These are phyloP conservation scores for Scytalopus superciliaris DNA, from an alignment of 2,113 vertebrate genomes.

Conservation along the genomic window DNA sequence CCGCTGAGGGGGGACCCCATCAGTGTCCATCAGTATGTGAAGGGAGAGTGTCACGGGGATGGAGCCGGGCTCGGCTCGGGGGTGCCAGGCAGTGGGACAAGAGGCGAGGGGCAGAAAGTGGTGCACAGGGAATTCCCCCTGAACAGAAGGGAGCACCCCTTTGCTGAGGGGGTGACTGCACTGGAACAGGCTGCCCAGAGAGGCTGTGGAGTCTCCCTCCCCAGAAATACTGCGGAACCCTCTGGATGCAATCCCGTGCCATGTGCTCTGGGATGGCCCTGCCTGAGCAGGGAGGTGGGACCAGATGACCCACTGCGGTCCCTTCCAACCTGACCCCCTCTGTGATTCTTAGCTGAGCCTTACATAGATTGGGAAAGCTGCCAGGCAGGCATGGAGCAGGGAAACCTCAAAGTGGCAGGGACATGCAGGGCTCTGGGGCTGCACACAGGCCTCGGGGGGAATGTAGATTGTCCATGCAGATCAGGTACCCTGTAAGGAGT, in stretches of 20 bases:
- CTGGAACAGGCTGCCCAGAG: background rate
- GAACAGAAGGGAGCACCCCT: background rate
- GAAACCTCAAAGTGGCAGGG: accelerated
- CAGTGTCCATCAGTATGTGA: background rate
- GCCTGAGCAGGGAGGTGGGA: too few relatives aligned
- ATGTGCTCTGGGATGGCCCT: background rate
- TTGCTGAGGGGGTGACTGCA: background rate
- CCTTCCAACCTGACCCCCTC: background rate
- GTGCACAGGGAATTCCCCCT: background rate
- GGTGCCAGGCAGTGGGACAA: background rate
- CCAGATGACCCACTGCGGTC: background rate
- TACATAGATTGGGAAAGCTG: background rate
- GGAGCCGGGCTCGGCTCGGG: background rate
- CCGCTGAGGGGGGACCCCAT: background rate
- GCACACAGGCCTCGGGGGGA: accelerated
- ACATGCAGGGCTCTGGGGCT: accelerated
- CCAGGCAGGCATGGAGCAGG: accelerated
- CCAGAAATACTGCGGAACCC: background rate
- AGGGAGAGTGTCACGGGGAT: background rate
- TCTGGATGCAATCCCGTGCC: background rate
- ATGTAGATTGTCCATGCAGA: accelerated
- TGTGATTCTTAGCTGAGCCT: background rate
- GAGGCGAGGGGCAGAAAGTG: background rate
- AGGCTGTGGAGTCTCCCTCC: background rate
- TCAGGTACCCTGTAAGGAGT: too few relatives aligned